Conservation (phyloP, 2,113 vertebrate genomes). For the Archilochus colubris region DNA sequence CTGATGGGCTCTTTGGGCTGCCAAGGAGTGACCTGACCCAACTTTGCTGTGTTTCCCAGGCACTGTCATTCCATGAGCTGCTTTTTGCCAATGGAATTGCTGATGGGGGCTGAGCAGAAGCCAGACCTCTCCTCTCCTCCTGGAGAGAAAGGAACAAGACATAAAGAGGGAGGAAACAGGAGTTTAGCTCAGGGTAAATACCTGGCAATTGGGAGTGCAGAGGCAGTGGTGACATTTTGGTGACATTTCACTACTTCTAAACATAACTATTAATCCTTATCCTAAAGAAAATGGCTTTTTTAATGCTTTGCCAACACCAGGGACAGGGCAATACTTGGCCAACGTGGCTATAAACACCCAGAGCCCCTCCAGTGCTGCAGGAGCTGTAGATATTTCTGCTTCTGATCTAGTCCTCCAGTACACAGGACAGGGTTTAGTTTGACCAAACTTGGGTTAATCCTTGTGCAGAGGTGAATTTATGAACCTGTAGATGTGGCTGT, state of each 20-base stretch:
- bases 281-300: neutral
- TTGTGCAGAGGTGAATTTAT: neutral
- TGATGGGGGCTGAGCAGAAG: neutral
- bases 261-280: neutral
- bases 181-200: neutral
- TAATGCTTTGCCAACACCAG: neutral
- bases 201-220: neutral
- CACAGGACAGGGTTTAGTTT: neutral
- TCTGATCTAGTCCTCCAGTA: neutral
- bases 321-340: neutral
- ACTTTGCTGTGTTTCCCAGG: neutral
- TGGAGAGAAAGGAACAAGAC: neutral
- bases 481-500: rapidly evolving
- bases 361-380: neutral
- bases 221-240: neutral
- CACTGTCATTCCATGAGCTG: rapidly evolving
- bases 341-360: neutral
- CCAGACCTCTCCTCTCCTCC: neutral
- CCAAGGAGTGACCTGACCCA: neutral
- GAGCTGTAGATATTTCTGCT: neutral
- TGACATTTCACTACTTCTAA: neutral
- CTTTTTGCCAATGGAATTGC: neutral
- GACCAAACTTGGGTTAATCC: neutral
- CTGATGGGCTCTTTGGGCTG: neutral
- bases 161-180: neutral